Percentiles rank a stretch among this genome's conserved stretches.
Evolutionary conservation across 2,888 invertebrate genomes (phyloP).

Genomic region (Criorhina ranunculi): DNA sequence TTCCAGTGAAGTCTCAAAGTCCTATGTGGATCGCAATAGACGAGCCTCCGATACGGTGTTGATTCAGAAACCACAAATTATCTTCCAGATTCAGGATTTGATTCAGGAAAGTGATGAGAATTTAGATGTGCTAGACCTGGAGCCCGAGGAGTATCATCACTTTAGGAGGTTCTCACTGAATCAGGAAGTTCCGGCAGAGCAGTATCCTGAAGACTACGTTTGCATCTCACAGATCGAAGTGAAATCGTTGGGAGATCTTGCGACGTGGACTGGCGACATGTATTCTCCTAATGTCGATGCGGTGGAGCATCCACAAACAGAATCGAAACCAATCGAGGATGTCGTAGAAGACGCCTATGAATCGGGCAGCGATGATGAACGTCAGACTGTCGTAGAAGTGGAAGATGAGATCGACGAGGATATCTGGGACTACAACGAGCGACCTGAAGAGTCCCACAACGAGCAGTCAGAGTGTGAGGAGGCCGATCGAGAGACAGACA

Average conservation of each 20-base stretch:
- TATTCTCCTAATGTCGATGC: constrained; percentile 18
- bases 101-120: constrained; percentile 70
- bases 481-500: constrained; percentile 82
- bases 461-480: constrained; percentile 84
- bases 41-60: constrained; percentile 83
- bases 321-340: constrained; percentile 15
- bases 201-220: constrained; percentile 82
- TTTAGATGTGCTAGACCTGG: constrained; percentile 78
- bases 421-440: constrained; percentile 82
- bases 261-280: constrained; percentile 80
- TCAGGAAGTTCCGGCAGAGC: constrained; percentile 82
- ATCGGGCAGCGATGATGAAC: constrained; percentile 83
- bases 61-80: constrained; percentile 79
- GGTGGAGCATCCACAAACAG: neutral
- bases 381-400: constrained; percentile 83
- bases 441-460: constrained; percentile 83
- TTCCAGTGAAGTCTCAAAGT: constrained; percentile 79
- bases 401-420: constrained; percentile 84
- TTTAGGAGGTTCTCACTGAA: constrained; percentile 82
- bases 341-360: constrained; percentile 70
- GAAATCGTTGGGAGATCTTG: constrained; percentile 79
- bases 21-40: constrained; percentile 81
- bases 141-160: constrained; percentile 84
- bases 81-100: constrained; percentile 78
- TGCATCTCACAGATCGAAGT: constrained; percentile 82